Conservation (phyloP, 2,113 vertebrate genomes). For the Phyllostomus hastatus region DNA sequence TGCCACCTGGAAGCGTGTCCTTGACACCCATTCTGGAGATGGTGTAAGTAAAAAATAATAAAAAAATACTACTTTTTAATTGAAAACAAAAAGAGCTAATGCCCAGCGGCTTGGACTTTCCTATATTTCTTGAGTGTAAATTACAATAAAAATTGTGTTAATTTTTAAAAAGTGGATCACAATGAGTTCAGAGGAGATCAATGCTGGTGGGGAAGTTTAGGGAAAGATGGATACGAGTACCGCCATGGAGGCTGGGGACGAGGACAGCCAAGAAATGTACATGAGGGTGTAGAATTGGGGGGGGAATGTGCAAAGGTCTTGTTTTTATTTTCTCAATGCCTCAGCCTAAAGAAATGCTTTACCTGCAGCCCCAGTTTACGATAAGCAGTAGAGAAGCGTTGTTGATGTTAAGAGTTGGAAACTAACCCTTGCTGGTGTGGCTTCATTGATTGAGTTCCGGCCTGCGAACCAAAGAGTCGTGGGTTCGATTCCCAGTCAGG, state of each 20-base stretch:
- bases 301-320: not conserved
- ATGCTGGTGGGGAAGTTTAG: not conserved
- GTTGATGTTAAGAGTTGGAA: not conserved
- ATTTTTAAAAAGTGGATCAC: not conserved
- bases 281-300: not conserved
- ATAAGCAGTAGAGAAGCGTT: not conserved
- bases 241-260: not conserved
- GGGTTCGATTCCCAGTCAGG: too few species aligned
- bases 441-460: too few species aligned
- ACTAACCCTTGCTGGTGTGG: too few species aligned
- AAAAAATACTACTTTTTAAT: not conserved
- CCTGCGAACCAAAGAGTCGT: too few species aligned
- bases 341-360: not conserved
- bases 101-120: not conserved
- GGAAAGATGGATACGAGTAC: not conserved
- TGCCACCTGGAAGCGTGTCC: not conserved
- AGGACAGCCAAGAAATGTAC: not conserved
- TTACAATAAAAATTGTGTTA: not conserved
- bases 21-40: conserved; percentile 8
- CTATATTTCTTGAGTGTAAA: not conserved
- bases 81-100: not conserved
- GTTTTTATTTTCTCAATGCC: not conserved
- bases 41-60: not conserved
- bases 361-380: not conserved
- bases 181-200: not conserved